A percentile compares a stretch with the other conserved stretches of the same genome.
Evolutionary conservation across 2,888 invertebrate species (phyloP).

Genomic region (Eupithecia tripunctaria): DNA sequence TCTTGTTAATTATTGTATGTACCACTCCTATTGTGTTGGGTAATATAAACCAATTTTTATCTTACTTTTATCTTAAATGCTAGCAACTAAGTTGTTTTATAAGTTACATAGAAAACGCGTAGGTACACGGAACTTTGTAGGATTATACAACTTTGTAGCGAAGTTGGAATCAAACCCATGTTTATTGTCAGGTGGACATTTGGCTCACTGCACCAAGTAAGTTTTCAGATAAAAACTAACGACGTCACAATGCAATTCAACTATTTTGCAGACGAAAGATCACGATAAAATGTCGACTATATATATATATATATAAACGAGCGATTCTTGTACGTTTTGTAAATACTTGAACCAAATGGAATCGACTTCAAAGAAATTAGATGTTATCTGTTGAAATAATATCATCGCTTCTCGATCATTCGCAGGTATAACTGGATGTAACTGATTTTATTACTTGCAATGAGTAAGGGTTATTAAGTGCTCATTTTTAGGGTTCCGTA

Average conservation of each 20-base stretch:
- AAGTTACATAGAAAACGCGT: too few species aligned
- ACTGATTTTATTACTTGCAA: background rate
- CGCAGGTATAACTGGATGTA: background rate
- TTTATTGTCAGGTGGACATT: background rate
- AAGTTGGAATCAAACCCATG: background rate
- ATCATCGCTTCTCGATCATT: constrained; percentile 39
- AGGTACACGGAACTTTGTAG: background rate
- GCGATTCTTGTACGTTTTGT: constrained; percentile 47
- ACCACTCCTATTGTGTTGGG: too few species aligned
- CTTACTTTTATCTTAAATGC: too few species aligned
- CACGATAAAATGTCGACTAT: constrained; percentile 42
- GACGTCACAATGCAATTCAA: background rate
- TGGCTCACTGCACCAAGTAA: background rate
- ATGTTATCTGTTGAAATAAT: constrained; percentile 57
- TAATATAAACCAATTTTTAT: too few species aligned
- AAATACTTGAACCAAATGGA: constrained; percentile 38
- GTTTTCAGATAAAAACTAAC: background rate
- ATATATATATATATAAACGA: too few species aligned
- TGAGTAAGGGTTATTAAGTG: background rate
- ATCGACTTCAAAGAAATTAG: constrained; percentile 50
- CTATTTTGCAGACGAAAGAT: background rate
- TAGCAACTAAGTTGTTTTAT: too few species aligned
- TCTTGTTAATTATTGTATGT: too few species aligned
- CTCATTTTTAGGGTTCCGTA: background rate
- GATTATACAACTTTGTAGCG: too few species aligned